Base-by-base conservation (phyloP, 2,797 vertebrate species). In the Poecilia velifera region DNA sequence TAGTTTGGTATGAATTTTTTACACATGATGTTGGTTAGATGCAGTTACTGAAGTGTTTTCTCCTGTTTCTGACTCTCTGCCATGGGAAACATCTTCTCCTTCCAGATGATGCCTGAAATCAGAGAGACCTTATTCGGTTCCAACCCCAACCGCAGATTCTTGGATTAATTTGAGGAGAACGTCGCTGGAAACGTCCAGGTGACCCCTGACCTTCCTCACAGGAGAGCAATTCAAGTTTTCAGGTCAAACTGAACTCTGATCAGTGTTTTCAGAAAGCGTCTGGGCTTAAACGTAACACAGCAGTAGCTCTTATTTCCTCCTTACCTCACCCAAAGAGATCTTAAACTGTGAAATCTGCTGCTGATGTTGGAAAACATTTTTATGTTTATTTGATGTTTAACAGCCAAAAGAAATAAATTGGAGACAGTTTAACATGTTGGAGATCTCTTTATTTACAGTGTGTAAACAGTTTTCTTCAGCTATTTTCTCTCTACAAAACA, bases 81-180 rank as follows among this genome's bases (percentile, higher is more conserved):
- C 18, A 9, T 66, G 62, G 14, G 14, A 18, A 41, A 4, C 47
- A 51, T 64, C 36, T 4, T 68, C 7, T 57, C 16, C 34, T 82
- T 20, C 87, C 90, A 99, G 98, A 98, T 99, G 97, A 98, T 99
- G 97, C 98, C 98, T 86, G 97, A 99, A 89, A 96, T 99, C 86
- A 95, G 97, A 92, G 96, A 95, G 87, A 93, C 93, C 77, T 93
- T 99, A 86, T 99, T 98, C 77, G 97, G 97, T 75, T 95, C 94
- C 83, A 99, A 99, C 91, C 91, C 94, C 86, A 98, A 99, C 89
- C 96, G 98, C 88, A 98, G 95, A 91, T 99, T 99, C 93, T 85
- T 95, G 95, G 98, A 99, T 95, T 98, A 95, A 74, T 76, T 31
- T 53, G 70, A 84, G 39, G 72, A 78, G 25, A 47, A 71, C 77